A percentile compares a stretch with the other conserved stretches of the same genome.
These are phyloP conservation scores for Zelleria hepariella DNA, from an alignment of 2,888 invertebrate species.

Conservation along the genomic window DNA sequence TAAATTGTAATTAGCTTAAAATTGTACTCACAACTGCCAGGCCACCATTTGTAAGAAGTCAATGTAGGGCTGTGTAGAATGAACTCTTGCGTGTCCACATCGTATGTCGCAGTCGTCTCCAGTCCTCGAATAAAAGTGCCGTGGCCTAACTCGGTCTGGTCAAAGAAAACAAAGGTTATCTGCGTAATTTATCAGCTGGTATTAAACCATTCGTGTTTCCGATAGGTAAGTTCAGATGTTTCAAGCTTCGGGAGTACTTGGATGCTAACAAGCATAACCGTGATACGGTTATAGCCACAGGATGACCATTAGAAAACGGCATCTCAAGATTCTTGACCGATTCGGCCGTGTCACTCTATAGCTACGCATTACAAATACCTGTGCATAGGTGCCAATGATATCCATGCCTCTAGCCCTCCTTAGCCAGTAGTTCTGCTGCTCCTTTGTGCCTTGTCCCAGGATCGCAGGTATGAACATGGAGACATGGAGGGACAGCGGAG, in stretches of 20 bases:
- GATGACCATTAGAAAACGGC: too few relatives aligned
- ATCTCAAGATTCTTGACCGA: too few relatives aligned
- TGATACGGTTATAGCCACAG: too few relatives aligned
- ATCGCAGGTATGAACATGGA: constrained; percentile 93
- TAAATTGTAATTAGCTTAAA: background rate
- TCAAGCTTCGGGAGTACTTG: too few relatives aligned
- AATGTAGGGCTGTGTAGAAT: constrained; percentile 88
- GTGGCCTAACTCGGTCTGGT: constrained; percentile 93
- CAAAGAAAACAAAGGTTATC: constrained; percentile 12
- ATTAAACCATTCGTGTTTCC: too few relatives aligned
- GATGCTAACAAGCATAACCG: too few relatives aligned
- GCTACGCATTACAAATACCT: too few relatives aligned
- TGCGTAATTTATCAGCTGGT: too few relatives aligned
- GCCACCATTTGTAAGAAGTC: constrained; percentile 97
- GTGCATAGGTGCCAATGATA: constrained; percentile 95
- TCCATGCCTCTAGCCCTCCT: constrained; percentile 81
- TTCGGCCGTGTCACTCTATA: too few relatives aligned
- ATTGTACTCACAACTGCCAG: constrained; percentile 84
- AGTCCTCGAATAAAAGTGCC: constrained; percentile 94
- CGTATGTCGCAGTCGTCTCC: constrained; percentile 94
- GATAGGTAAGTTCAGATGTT: too few relatives aligned
- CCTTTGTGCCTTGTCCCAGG: constrained; percentile 86
- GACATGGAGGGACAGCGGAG: constrained; percentile 81
- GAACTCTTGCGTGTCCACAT: constrained; percentile 86
- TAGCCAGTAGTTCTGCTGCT: constrained; percentile 90